Evolutionary conservation across 2,797 vertebrate genomes (phyloP), one percentile per base, ranked within the genome.

Genomic region (Coregonus ussuriensis): DNA sequence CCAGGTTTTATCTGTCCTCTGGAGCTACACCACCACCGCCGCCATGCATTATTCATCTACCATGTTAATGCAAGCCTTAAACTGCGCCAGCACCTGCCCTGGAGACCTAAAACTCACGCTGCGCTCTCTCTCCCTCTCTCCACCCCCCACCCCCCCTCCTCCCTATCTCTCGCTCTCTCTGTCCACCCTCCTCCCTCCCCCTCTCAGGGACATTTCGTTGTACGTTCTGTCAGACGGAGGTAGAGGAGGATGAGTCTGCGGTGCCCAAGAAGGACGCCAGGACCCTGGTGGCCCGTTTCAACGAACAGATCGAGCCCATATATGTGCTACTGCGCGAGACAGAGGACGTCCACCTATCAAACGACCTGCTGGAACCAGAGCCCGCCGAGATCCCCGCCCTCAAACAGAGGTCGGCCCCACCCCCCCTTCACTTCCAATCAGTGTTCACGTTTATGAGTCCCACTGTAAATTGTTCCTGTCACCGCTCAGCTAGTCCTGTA

Each of bases 251-350:
- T 66, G 96, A 97, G 88, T 98, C 98, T 0, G 96, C 95, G 0
- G 94, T 97, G 92, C 96, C 96, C 68, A 97, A 97, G 86, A 97
- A 97, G 87, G 98, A 99, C 5, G 98, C 97, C 15, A 94, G 97
- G 87, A 99, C 98, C 0, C 93, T 96, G 15, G 96, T 99, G 81
- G 98, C 98, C 0, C 95, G 98, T 77, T 99, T 99, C 91, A 99
- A 99, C 1, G 98, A 99, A 88, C 97, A 99, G 91, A 99, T 99
- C 4, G 97, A 99, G 86, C 98, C 98, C 78, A 98, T 99, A 91
- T 99, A 99, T 0, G 96, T 89, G 0, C 91, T 99, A 79, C 94
- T 99, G 65, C 94, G 98, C 0, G 95, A 99, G 89, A 99, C 98
- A 0, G 98, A 99, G 80, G 96, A 99, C 0, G 91, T 99, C 71